Base-by-base conservation (phyloP, 2,797 vertebrate genomes). In the Triplophysa bombifrons region DNA sequence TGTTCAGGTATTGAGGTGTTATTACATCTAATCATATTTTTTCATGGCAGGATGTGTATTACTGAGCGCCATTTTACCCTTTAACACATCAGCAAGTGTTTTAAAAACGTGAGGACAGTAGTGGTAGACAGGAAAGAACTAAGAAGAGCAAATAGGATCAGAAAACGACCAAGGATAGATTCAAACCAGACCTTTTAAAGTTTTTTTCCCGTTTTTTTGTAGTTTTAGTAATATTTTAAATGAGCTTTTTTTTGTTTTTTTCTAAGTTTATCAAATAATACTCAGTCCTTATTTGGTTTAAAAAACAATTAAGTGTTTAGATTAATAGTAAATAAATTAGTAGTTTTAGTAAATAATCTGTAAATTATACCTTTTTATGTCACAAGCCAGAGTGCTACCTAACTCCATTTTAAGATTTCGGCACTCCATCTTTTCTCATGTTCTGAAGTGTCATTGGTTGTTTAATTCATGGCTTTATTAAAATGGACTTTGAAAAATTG, bases 1-100 rank as follows among this genome's bases (percentile, higher is more conserved):
- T 34, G 6, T 7, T 7, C 34, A 38, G 34, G 41, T 68, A 9
- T 70, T 82, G 64, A 20, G 17, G 19, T 78, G 70, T 76, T 30
- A 55, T 51, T 63, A 64, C 20, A 53, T 56, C 55, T 20, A 48
- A 48, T 13, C 3, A 48, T 48, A 27, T 12, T 13, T 46, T 13
- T 14, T 48, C 14, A 48, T 3, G 4, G 41, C 41, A 41, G 41
- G 8, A 41, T 1, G 1, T 41, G 8, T 41, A 48, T 48, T 4
- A 48, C 12, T n/a, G 1, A 64, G 61, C 17, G 38, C 1, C 16
- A 7, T 17, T 27, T 7, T 3, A 34, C 16, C 13, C 2, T 30
- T 19, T 38, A 38, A 8, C 17, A 34, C 30, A 19, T 19, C 61
- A 38, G 61, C 13, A 25, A 27, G 12, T 60, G 12, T 13, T 16